phyloP scores from a whole-genome alignment of 2,888 invertebrate genomes.

The Sinelater perroti region DNA sequence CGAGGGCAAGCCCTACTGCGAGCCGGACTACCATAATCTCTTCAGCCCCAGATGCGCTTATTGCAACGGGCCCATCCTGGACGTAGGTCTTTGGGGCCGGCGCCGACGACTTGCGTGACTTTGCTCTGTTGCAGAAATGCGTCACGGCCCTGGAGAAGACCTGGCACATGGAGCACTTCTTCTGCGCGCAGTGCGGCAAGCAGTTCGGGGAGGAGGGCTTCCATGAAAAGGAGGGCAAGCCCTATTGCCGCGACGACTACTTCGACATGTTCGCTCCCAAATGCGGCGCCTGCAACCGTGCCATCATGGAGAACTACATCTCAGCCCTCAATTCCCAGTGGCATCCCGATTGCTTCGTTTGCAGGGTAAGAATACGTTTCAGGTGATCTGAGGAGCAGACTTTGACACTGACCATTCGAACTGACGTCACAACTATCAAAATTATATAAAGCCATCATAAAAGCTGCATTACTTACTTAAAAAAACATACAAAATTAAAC shows the following conservation, averaged over 20 bases:
- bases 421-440: no score
- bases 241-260: conserved; percentile 95
- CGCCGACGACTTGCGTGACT: no score
- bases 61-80: conserved; percentile 98
- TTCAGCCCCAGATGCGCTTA: conserved; percentile 99
- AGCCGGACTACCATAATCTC: conserved; percentile 96
- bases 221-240: conserved; percentile 95
- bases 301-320: conserved; percentile 98
- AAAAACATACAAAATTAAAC: conserved; percentile 4
- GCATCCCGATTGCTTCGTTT: conserved; percentile 99
- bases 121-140: conserved; percentile 99
- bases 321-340: conserved; percentile 97
- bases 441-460: not conserved
- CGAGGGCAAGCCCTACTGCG: conserved; percentile 97
- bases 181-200: conserved; percentile 96
- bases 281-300: conserved; percentile 94
- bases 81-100: conserved; percentile 76
- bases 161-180: conserved; percentile 99
- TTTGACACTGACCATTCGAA: no score
- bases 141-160: conserved; percentile 97
- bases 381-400: no score
- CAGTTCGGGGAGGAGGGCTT: conserved; percentile 98
- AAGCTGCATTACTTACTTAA: not conserved
- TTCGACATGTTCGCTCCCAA: conserved; percentile 98
- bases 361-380: conserved; percentile 89